A percentile compares a stretch with the other conserved stretches of the same genome.
Evolutionary conservation across 2,888 invertebrate genomes (phyloP).

Genomic region (Polylopha cassiicola): DNA sequence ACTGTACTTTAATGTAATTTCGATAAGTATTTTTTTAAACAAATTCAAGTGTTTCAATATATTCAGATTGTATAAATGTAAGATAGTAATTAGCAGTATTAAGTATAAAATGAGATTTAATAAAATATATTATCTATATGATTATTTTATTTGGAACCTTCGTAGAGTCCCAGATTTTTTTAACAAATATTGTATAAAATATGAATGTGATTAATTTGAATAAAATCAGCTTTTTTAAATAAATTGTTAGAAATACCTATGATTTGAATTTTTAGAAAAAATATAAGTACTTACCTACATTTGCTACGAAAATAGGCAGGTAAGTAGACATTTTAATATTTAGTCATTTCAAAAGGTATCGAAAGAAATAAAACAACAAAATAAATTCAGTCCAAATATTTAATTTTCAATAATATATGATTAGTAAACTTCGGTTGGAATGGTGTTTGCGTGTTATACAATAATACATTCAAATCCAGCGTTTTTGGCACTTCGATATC

Average conservation of each 20-base stretch:
- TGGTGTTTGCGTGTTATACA: conserved; percentile 47
- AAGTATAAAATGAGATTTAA: conserved; percentile 61
- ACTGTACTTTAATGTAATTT: conserved; percentile 11
- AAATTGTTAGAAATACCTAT: too few relatives aligned
- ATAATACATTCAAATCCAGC: conserved; percentile 43
- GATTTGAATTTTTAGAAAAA: too few relatives aligned
- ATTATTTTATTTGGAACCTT: neutral
- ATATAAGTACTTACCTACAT: too few relatives aligned
- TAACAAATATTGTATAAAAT: too few relatives aligned
- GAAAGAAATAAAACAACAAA: conserved; percentile 33
- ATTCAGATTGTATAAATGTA: conserved; percentile 58
- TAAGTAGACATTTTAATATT: too few relatives aligned
- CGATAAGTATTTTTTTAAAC: conserved; percentile 16
- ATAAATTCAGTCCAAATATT: conserved; percentile 70
- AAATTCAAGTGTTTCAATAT: conserved; percentile 43
- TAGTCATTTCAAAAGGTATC: too few relatives aligned
- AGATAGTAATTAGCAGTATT: conserved; percentile 50
- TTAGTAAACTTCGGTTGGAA: conserved; percentile 55
- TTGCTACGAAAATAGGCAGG: too few relatives aligned
- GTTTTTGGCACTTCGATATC: conserved; percentile 63
- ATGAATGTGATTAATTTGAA: too few relatives aligned
- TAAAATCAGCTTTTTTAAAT: too few relatives aligned
- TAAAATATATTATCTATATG: conserved; percentile 35
- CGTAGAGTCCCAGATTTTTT: too few relatives aligned
- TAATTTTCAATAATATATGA: conserved; percentile 51